Evolutionary conservation across 2,888 invertebrate genomes (phyloP), one percentile per base, ranked within the genome.

Genomic region (Lepidocyrtinus sp.): DNA sequence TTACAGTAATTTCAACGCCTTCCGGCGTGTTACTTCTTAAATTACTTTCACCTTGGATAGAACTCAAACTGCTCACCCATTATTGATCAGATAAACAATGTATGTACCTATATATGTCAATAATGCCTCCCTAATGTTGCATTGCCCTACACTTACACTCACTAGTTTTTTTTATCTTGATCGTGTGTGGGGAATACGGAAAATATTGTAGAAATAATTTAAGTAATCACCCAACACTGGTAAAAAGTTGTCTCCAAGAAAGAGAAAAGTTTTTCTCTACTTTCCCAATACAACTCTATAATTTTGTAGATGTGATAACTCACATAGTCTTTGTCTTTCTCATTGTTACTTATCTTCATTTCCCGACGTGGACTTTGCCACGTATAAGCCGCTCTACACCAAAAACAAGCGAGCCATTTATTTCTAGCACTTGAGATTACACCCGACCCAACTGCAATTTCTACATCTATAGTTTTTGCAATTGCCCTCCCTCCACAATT

Each of bases 1-100:
- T 77, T 71, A 71, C 71, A 77, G 65, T 77, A 77, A 71, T 77
- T 77, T 77, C 76, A 77, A 77, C 76, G 76, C 65, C 65, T 77
- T 77, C 76, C 76, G 76, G 76, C 59, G 24, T 61, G 65, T 71
- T 71, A 71, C 76, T 71, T 71, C 50, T 71, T 17, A 26, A 77
- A 77, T 77, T 77, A 65, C 65, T 70, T 77, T 77, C 71, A 77
- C 76, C 76, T 77, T 77, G 59, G 55, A 71, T 55, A 17, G 55
- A 55, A 55, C n/a, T n/a, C n/a, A n/a, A n/a, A n/a, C 55, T 55
- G 55, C 55, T 55, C 55, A 55, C 55, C 55, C 55, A 55, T 55
- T 55, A 55, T 55, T 55, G 55, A 55, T 55, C 55, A 55, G 55
- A 55, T 55, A 55, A 55, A 55, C 55, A 55, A n/a, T 55, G 17